Conservation (phyloP, 2,113 vertebrate species). For the Equus przewalskii region DNA sequence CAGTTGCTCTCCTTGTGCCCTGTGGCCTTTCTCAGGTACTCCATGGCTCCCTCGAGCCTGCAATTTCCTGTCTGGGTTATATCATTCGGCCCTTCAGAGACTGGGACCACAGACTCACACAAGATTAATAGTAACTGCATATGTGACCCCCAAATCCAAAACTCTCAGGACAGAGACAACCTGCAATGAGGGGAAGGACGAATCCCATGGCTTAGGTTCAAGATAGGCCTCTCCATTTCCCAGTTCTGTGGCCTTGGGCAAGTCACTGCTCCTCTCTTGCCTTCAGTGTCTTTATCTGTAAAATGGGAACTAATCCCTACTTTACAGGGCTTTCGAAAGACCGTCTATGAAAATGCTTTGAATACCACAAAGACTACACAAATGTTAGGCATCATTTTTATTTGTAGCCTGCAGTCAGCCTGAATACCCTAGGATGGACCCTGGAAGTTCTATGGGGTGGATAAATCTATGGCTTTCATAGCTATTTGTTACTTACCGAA, state of each 20-base stretch:
- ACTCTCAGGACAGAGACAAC: neutral
- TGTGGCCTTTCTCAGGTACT: constrained; percentile 4
- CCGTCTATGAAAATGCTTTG: neutral
- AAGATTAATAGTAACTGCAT: neutral
- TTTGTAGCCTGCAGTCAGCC: too few relatives aligned
- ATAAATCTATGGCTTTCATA: neutral
- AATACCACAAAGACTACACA: neutral
- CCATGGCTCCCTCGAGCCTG: neutral
- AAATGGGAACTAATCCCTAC: neutral
- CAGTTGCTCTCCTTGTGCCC: neutral
- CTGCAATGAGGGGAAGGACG: too few relatives aligned
- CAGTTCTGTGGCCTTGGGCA: neutral
- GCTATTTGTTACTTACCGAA: neutral
- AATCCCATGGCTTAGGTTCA: too few relatives aligned
- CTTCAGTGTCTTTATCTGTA: neutral
- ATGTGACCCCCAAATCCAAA: neutral
- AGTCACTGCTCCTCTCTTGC: neutral
- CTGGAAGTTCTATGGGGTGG: neutral
- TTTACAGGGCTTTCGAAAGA: neutral
- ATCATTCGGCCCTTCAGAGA: neutral
- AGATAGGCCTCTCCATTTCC: neutral
- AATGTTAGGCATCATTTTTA: neutral
- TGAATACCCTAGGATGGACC: neutral
- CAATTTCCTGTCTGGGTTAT: constrained; percentile 40
- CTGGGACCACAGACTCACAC: neutral